Evolutionary conservation across 2,113 vertebrate species (phyloP), one percentile per base, ranked within the genome.

Genomic region (Felis chaus): DNA sequence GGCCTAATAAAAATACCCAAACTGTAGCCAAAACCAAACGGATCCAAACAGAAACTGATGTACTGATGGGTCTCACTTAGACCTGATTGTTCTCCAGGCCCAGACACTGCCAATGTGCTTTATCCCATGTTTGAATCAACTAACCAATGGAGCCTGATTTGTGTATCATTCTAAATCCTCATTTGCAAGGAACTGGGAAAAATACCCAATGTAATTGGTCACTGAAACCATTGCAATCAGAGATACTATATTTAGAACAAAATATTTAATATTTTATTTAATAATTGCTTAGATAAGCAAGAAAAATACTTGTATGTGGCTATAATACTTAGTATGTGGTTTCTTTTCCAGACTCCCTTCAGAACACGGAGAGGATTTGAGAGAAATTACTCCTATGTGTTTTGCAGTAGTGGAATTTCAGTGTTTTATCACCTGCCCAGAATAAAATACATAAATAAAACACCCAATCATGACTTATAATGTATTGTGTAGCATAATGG

Each of bases 391-490:
- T 95, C 27, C 8, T 53, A 3, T 14, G 21, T 5, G 18, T 11
- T 66, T 93, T 84, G 4, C 66, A 41, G 80, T 76, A 81, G 27
- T n/a, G 10, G 12, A 5, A 68, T 66, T 71, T 87, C 21, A 90
- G 45, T 36, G 69, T 63, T 91, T 87, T 36, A 92, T 89, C 50
- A 89, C 7, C 2, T 53, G 25, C 2, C n/a, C 31, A 71, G 33
- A 91, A 55, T 39, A 71, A 48, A 89, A 85, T 33, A 11, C 1
- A 21, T 71, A 66, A 73, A n/a, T 45, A 81, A 97, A 92, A 69
- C 3, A 88, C 45, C 4, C 12, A 71, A 55, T 86, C 63, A 13
- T 68, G 55, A 88, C 11, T n/a, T 69, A 33, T 57, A 73, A 41
- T 50, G 12, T 14, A 68, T 11, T 18, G 3, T 55, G 15, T 41